Percentiles rank a stretch among this genome's conserved stretches.
Evolutionary conservation across 2,888 invertebrate genomes (phyloP).

Genomic region (Emmelina monodactyla): DNA sequence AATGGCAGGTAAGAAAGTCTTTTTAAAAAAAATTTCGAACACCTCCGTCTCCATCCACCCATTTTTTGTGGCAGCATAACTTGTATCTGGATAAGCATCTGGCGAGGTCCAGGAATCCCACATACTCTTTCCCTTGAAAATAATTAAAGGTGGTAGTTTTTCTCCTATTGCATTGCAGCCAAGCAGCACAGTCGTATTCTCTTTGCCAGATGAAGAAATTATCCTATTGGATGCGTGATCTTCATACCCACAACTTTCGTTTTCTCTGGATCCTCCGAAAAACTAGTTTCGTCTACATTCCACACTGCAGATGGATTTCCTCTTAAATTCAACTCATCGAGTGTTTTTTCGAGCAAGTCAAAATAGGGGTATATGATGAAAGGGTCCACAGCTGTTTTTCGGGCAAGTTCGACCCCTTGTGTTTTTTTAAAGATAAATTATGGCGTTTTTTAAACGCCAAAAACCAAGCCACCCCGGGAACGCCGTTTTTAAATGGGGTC

Average conservation of each 20-base stretch:
- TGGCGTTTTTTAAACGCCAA: slow-evolving; percentile 12
- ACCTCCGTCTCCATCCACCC: slow-evolving; percentile 26
- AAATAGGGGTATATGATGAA: slow-evolving; percentile 13
- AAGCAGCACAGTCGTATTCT: slow-evolving; percentile 19
- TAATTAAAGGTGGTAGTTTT: slow-evolving; percentile 18
- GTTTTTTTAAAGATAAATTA: slow-evolving; percentile 14
- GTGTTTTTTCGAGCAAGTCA: slow-evolving; percentile 11
- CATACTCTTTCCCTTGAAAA: slow-evolving; percentile 19
- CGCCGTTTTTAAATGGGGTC: slow-evolving; percentile 11
- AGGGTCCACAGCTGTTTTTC: slow-evolving; percentile 14
- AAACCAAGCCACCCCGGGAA: slow-evolving; percentile 13
- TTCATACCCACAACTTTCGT: slow-evolving; percentile 18
- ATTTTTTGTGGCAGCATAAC: slow-evolving; percentile 22
- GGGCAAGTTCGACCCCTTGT: slow-evolving; percentile 12
- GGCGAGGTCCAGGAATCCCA: slow-evolving; percentile 22
- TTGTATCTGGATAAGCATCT: slow-evolving; percentile 15
- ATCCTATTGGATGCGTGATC: slow-evolving; percentile 15
- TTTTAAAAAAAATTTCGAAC: slow-evolving; percentile 19
- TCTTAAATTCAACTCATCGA: slow-evolving; percentile 7
- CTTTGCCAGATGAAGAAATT: slow-evolving; percentile 11
- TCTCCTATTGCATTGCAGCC: slow-evolving; percentile 16
- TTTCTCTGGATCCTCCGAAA: slow-evolving; percentile 16
- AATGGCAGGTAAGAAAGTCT: slow-evolving; percentile 13
- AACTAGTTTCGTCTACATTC: slow-evolving; percentile 18
- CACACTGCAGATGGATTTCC: slow-evolving; percentile 14